Percentiles rank a stretch among this genome's conserved stretches.
Evolutionary conservation across 2,113 vertebrate species (phyloP).

Genomic region (Coptodon rendalli): DNA sequence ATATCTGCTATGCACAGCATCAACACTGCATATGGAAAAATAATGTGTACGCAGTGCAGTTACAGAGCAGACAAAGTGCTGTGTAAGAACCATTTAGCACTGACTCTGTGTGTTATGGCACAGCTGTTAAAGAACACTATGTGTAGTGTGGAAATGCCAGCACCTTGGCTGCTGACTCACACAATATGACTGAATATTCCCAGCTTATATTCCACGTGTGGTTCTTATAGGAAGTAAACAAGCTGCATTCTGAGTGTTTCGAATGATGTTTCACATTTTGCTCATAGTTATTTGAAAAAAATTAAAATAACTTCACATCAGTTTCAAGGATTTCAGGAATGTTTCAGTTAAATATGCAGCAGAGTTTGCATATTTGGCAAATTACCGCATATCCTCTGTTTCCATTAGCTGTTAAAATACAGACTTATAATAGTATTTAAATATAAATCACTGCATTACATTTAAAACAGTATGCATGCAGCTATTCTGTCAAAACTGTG

Average conservation of each 20-base stretch:
- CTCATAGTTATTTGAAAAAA: not conserved
- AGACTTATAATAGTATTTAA: not conserved
- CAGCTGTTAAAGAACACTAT: not conserved
- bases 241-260: not conserved
- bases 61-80: not conserved
- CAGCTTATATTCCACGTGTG: not conserved
- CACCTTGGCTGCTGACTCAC: not conserved
- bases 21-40: not conserved
- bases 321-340: not conserved
- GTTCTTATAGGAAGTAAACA: not conserved
- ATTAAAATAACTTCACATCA: not conserved
- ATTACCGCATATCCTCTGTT: not conserved
- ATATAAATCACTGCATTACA: not conserved
- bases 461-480: not conserved
- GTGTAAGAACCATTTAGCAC: not conserved
- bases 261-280: not conserved
- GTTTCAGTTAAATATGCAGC: not conserved
- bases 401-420: not conserved
- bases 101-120: not conserved
- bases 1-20: not conserved
- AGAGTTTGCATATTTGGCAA: not conserved
- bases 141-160: not conserved
- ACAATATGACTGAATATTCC: not conserved
- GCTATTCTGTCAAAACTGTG: not conserved
- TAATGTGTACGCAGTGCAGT: fast-evolving